Evolutionary conservation across 37 sponge, comb jelly and placozoan species (phyloP).

Genomic region (Beroe forskalii): DNA sequence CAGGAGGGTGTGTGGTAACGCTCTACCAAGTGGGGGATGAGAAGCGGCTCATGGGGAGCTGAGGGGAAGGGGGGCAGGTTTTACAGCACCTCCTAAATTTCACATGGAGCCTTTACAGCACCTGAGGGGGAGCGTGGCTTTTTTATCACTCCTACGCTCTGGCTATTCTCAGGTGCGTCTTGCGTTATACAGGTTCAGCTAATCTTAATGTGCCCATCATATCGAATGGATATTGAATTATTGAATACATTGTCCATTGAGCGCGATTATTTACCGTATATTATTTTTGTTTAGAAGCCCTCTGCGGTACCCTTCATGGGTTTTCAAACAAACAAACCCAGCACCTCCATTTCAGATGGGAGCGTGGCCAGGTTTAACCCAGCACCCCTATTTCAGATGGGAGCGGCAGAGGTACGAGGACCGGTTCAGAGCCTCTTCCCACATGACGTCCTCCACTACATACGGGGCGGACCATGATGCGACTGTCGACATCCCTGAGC

Average conservation of each 20-base stretch:
- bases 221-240: neutral
- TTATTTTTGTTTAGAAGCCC: no score
- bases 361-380: no score
- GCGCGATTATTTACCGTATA: no score
- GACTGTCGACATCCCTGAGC: neutral
- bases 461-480: neutral
- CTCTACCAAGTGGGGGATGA: constrained; percentile 50
- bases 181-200: neutral
- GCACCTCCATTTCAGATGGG: no score
- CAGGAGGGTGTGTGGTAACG: constrained; percentile 2
- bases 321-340: no score
- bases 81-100: neutral
- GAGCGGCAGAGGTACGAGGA: constrained; percentile 27
- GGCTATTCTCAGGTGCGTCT: constrained; percentile 15
- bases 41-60: constrained; percentile 16
- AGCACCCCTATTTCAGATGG: neutral
- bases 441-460: constrained; percentile 26
- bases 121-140: no score
- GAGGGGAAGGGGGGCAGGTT: neutral
- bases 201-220: neutral
- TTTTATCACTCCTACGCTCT: constrained; percentile 61
- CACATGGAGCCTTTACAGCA: no score
- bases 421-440: neutral
- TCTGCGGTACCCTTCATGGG: no score
- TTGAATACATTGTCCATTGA: no score